phyloP scores from a whole-genome alignment of 2,113 vertebrate species.

The Tauraco erythrolophus region DNA sequence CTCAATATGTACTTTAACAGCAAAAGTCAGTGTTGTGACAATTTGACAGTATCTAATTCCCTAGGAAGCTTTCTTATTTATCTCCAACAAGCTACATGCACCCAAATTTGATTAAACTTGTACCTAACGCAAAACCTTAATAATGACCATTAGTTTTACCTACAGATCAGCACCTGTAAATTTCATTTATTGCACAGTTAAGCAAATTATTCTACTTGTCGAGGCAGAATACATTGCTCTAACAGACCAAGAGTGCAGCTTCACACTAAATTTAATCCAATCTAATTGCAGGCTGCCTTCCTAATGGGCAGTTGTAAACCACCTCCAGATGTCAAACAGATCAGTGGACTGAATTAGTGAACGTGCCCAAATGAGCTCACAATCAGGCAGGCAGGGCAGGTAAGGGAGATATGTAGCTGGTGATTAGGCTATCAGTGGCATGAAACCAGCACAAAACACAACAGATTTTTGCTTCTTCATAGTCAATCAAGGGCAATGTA shows the following conservation, averaged over 20 bases:
- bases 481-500: not conserved
- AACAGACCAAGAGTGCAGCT: not conserved
- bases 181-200: not conserved
- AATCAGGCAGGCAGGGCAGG: not conserved
- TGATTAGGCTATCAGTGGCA: not conserved
- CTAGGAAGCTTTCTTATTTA: not conserved
- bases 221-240: not conserved
- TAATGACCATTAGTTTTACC: not conserved
- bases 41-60: not conserved
- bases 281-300: not conserved
- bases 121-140: not conserved
- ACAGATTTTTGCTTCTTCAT: not conserved
- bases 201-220: not conserved
- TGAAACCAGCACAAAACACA: not conserved
- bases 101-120: not conserved
- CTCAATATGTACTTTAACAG: not conserved
- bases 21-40: not conserved
- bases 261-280: not conserved
- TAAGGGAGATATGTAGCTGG: not conserved
- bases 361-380: accelerated
- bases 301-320: not conserved
- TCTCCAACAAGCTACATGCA: not conserved
- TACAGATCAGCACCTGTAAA: not conserved
- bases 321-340: not conserved
- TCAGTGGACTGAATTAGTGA: not conserved